Conservation (phyloP, 2,113 vertebrate species). For the Pseudopodoces humilis region DNA sequence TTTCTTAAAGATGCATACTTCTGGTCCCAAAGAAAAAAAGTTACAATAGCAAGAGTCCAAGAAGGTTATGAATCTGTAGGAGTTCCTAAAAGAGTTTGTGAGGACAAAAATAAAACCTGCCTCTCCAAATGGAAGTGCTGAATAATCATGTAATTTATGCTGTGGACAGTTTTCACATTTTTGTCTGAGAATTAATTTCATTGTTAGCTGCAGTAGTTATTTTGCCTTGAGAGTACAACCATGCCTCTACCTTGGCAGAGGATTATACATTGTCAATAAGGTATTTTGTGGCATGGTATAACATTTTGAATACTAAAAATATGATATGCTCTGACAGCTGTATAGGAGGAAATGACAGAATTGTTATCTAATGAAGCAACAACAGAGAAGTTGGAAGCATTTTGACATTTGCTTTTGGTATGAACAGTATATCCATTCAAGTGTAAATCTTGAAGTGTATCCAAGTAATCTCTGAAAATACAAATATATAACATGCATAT, state of each 20-base stretch:
- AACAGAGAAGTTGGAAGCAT: not conserved
- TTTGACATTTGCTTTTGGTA: not conserved
- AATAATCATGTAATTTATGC: not conserved
- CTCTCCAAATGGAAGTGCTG: not conserved
- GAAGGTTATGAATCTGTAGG: not conserved
- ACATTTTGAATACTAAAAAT: not conserved
- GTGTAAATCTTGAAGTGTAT: not conserved
- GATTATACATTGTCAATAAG: not conserved
- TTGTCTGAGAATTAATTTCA: not conserved
- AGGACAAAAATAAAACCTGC: not conserved
- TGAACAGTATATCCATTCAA: not conserved
- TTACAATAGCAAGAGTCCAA: not conserved
- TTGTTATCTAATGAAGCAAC: not conserved
- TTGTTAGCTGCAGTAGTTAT: not conserved
- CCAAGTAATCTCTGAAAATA: not conserved
- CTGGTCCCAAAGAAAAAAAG: not conserved
- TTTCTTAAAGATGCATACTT: not conserved
- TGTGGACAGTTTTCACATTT: not conserved
- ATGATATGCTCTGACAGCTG: not conserved
- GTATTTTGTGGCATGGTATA: not conserved
- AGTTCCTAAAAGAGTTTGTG: conserved; percentile 4
- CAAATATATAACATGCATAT: not conserved
- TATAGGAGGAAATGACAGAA: not conserved
- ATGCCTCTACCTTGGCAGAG: not conserved
- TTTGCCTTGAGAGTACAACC: not conserved